These are phyloP conservation scores for Rattus rattus DNA, from an alignment of 2,113 vertebrate species.

Conservation along the genomic window DNA sequence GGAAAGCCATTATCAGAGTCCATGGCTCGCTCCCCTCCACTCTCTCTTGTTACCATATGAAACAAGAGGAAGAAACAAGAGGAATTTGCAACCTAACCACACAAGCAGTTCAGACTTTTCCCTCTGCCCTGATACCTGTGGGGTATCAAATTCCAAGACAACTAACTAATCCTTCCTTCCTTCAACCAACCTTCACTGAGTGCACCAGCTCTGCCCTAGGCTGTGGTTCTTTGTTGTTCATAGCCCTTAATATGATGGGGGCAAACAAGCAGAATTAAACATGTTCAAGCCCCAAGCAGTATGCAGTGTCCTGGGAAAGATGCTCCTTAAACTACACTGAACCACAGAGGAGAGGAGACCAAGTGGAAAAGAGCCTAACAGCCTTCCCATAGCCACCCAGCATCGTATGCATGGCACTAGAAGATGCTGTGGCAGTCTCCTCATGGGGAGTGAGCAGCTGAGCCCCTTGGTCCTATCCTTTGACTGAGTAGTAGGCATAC, in stretches of 20 bases:
- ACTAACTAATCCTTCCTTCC: not conserved
- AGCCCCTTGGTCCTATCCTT: not conserved
- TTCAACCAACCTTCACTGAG: no score
- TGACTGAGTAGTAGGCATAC: not conserved
- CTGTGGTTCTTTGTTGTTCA: not conserved
- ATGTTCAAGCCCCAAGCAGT: not conserved
- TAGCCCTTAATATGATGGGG: not conserved
- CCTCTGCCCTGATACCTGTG: not conserved
- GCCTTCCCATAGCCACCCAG: not conserved
- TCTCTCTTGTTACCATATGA: not conserved
- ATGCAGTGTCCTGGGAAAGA: fast-evolving
- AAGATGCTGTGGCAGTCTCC: not conserved
- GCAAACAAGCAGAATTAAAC: not conserved
- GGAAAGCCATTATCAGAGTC: not conserved
- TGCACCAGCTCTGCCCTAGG: not conserved
- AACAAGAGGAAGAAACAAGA: not conserved
- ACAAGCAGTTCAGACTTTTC: not conserved
- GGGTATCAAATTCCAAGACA: not conserved
- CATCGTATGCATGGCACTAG: fast-evolving
- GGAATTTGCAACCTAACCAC: not conserved
- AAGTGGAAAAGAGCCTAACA: not conserved
- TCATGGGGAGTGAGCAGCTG: fast-evolving
- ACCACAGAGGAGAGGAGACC: fast-evolving
- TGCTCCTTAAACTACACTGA: not conserved
- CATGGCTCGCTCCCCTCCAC: not conserved